These are phyloP conservation scores for Cerceris rybyensis DNA, from an alignment of 2,888 invertebrate genomes.

Conservation along the genomic window DNA sequence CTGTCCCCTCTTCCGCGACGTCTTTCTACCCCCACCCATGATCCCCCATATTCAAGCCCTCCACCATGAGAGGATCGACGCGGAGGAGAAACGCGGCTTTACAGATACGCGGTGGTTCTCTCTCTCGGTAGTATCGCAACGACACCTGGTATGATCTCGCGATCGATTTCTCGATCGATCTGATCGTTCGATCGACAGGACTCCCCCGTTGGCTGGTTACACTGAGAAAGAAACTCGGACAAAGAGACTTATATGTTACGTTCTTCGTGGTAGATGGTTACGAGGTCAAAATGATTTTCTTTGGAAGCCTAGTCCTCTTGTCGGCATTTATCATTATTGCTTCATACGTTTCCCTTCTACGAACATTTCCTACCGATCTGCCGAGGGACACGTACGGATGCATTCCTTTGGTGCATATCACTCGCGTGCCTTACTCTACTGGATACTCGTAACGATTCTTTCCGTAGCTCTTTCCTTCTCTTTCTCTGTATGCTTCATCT, in stretches of 20 bases:
- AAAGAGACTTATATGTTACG: neutral
- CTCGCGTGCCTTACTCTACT: constrained; percentile 18
- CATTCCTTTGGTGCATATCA: constrained; percentile 34
- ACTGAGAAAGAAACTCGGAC: constrained; percentile 1
- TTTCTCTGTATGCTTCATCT: no score
- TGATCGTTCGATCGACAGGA: constrained; percentile 19
- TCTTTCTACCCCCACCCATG: constrained; percentile 29
- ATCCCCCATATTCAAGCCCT: constrained; percentile 31
- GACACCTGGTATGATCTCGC: constrained; percentile 50
- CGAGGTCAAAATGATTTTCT: constrained; percentile 21
- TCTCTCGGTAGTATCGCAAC: constrained; percentile 20
- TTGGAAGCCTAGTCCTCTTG: constrained; percentile 5
- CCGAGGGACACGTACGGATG: constrained; percentile 15
- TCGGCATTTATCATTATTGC: constrained; percentile 39
- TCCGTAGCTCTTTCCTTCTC: constrained; percentile 6
- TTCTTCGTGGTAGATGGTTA: neutral
- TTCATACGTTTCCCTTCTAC: constrained; percentile 16
- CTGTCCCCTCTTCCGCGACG: constrained; percentile 20
- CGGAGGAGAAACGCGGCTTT: constrained; percentile 44
- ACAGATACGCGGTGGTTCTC: constrained; percentile 6
- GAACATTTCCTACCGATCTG: constrained; percentile 17
- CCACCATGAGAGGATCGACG: constrained; percentile 6
- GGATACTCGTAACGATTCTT: constrained; percentile 12
- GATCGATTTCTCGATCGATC: constrained; percentile 32
- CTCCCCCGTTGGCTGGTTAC: neutral